phyloP scores from a whole-genome alignment of 23 tunicate genomes.

The Styela plicata region DNA sequence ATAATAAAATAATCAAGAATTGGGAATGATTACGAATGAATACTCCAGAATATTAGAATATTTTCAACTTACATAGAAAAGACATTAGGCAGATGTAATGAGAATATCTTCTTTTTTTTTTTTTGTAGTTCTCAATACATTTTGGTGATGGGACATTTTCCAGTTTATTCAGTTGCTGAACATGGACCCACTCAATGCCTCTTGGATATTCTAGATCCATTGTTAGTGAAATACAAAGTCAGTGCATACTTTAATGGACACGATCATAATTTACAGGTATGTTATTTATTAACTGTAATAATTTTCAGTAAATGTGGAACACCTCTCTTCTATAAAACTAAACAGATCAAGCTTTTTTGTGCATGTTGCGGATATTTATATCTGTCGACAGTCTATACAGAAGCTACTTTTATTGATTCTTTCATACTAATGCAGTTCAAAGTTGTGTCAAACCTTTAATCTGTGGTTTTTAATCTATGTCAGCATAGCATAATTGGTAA shows the following conservation, averaged over 20 bases:
- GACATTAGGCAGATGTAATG: no score
- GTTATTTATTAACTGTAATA: neutral
- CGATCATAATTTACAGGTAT: constrained; percentile 85
- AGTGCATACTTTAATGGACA: constrained; percentile 83
- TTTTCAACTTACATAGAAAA: no score
- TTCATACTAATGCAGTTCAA: no score
- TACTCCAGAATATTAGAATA: no score
- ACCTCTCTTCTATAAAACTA: neutral
- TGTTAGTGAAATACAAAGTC: constrained; percentile 64
- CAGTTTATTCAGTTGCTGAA: constrained; percentile 92
- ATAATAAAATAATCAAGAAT: no score
- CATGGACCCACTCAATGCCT: constrained; percentile 93
- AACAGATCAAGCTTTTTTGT: neutral
- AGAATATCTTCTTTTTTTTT: no score
- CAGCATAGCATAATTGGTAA: no score
- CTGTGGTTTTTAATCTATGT: no score
- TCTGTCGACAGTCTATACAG: no score
- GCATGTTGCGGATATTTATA: neutral
- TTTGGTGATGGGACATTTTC: constrained; percentile 91
- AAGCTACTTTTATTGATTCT: no score
- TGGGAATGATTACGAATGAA: no score
- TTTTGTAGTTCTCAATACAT: constrained; percentile 47
- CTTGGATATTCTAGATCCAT: constrained; percentile 53
- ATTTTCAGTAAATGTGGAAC: neutral
- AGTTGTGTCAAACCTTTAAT: no score